These are phyloP conservation scores for Lepidurus arcticus DNA, from an alignment of 1,140 invertebrate genomes.

Conservation along the genomic window DNA sequence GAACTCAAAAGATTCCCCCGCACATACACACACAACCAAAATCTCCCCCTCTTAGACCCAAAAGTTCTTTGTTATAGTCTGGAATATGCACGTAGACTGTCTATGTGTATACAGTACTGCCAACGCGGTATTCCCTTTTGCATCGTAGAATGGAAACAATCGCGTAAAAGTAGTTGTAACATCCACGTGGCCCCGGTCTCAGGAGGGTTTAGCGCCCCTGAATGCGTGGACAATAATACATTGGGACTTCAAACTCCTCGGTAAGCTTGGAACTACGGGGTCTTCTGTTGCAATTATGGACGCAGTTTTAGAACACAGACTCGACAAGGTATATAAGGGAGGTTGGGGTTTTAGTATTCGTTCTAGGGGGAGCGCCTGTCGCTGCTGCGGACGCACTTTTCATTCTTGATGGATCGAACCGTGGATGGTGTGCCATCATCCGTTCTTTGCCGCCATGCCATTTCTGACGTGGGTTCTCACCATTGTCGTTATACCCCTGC, in stretches of 20 bases:
- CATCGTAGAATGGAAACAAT: neutral
- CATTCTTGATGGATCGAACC: too few relatives aligned
- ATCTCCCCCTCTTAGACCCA: neutral
- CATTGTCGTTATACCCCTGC: neutral
- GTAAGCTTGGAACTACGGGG: neutral
- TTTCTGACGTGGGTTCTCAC: neutral
- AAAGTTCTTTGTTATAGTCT: neutral
- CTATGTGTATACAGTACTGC: neutral
- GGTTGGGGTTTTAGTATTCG: too few relatives aligned
- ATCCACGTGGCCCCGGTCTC: neutral
- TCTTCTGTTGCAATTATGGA: too few relatives aligned
- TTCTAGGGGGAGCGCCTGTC: too few relatives aligned
- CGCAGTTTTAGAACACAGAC: too few relatives aligned
- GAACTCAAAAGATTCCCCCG: neutral
- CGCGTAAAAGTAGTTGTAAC: neutral
- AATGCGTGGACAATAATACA: conserved; percentile 5
- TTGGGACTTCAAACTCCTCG: neutral
- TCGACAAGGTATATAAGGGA: too few relatives aligned
- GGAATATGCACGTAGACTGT: neutral
- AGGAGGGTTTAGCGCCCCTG: neutral
- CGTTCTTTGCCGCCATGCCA: too few relatives aligned
- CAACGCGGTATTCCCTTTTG: neutral
- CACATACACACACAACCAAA: neutral
- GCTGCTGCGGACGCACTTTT: too few relatives aligned
- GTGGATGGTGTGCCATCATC: too few relatives aligned